Conservation (phyloP, 2,888 invertebrate species). For the Amitus sp. region DNA sequence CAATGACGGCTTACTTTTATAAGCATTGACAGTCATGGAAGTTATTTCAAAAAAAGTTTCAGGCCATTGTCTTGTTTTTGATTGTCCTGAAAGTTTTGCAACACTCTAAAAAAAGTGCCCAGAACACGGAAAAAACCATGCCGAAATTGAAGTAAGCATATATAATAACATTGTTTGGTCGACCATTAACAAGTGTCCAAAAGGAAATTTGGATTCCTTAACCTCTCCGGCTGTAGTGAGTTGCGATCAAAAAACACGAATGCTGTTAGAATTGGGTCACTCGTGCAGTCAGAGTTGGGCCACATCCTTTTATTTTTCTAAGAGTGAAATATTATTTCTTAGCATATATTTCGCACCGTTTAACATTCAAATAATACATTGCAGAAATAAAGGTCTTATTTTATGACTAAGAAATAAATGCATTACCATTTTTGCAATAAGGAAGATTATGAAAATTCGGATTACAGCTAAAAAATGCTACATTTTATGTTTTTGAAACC, state of each 20-base stretch:
- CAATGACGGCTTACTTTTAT: neutral
- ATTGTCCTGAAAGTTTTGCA: neutral
- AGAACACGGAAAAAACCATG: neutral
- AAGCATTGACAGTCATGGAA: neutral
- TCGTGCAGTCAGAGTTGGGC: neutral
- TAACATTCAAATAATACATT: neutral
- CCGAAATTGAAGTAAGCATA: neutral
- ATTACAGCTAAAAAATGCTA: neutral
- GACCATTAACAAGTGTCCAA: too few species aligned
- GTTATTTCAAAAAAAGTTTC: neutral
- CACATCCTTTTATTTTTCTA: neutral
- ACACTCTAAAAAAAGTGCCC: neutral
- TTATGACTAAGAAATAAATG: neutral
- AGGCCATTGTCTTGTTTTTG: neutral
- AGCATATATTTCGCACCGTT: neutral
- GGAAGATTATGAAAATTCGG: neutral
- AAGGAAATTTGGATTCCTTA: neutral
- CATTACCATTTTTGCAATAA: neutral
- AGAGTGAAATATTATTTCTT: neutral
- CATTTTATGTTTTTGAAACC: neutral
- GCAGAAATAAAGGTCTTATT: neutral
- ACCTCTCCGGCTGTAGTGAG: neutral
- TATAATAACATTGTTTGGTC: neutral
- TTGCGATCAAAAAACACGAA: neutral
- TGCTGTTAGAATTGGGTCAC: too few species aligned